Conservation (phyloP, 2,888 invertebrate species). For the Hydrotaea diabolus region DNA sequence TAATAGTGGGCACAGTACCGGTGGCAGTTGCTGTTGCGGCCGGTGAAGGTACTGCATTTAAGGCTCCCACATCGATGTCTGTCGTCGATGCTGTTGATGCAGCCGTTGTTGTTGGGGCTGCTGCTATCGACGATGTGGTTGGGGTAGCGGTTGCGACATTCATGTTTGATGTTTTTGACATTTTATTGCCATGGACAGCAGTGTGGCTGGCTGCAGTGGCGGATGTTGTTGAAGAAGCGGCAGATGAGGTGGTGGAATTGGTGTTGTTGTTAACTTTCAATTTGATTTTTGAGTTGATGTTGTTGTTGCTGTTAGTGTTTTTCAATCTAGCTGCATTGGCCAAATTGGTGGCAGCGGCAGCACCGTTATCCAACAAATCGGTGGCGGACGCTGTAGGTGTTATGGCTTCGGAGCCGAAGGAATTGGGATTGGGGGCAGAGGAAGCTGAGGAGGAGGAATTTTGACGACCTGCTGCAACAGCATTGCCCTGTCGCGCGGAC, state of each 20-base stretch:
- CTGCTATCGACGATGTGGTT: slow-evolving; percentile 66
- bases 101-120: slow-evolving; percentile 69
- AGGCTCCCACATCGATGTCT: slow-evolving; percentile 71
- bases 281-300: slow-evolving; percentile 62
- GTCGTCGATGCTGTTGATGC: slow-evolving; percentile 62
- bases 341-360: slow-evolving; percentile 61
- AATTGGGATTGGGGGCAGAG: slow-evolving; percentile 63
- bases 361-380: slow-evolving; percentile 48
- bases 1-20: slow-evolving; percentile 69
- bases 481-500: slow-evolving; percentile 60
- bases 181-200: slow-evolving; percentile 75
- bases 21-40: slow-evolving; percentile 62
- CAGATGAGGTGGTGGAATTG: slow-evolving; percentile 71
- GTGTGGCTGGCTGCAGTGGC: slow-evolving; percentile 61
- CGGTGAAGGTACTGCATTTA: slow-evolving; percentile 68
- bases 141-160: slow-evolving; percentile 56
- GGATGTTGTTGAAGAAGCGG: slow-evolving; percentile 55
- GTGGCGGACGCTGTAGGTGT: slow-evolving; percentile 69
- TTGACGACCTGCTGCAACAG: slow-evolving; percentile 56
- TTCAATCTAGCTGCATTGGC: slow-evolving; percentile 64
- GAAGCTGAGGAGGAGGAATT: slow-evolving; percentile 51
- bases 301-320: slow-evolving; percentile 59
- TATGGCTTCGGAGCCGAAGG: slow-evolving; percentile 66
- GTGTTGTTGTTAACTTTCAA: slow-evolving; percentile 69
- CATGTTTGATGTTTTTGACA: slow-evolving; percentile 74